These are phyloP conservation scores for Champsocephalus esox DNA, from an alignment of 2,797 vertebrate genomes.

Conservation along the genomic window DNA sequence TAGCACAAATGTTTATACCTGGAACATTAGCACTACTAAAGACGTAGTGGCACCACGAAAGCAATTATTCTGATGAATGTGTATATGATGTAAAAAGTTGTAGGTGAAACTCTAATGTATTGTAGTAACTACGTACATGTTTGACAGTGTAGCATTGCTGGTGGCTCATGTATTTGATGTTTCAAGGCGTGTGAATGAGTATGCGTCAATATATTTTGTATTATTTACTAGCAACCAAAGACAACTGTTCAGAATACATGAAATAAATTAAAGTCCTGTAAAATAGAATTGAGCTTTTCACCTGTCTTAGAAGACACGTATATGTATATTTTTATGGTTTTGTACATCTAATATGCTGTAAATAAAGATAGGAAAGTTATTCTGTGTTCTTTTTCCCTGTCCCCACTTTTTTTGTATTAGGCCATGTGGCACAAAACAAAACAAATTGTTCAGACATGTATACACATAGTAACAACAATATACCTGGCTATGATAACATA, in stretches of 20 bases:
- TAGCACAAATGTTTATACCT: slow-evolving; percentile 74
- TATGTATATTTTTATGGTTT: slow-evolving; percentile 86
- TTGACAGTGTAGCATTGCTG: slow-evolving; percentile 43
- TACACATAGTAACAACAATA: background rate
- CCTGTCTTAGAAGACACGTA: slow-evolving; percentile 74
- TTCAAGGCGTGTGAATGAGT: slow-evolving; percentile 26
- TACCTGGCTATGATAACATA: no score
- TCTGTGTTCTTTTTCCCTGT: slow-evolving; percentile 2
- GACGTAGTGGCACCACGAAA: slow-evolving; percentile 78
- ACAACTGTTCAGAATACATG: slow-evolving; percentile 46
- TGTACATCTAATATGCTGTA: slow-evolving; percentile 87
- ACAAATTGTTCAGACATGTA: background rate
- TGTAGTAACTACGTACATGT: slow-evolving; percentile 60
- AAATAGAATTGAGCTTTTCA: slow-evolving; percentile 73
- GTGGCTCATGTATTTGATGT: slow-evolving; percentile 36
- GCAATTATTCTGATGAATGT: slow-evolving; percentile 82
- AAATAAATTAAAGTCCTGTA: slow-evolving; percentile 60
- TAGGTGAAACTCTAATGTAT: slow-evolving; percentile 73
- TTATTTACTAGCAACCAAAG: slow-evolving; percentile 72
- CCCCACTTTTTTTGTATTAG: background rate
- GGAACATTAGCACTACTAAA: slow-evolving; percentile 77
- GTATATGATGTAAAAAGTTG: slow-evolving; percentile 88
- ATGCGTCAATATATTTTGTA: slow-evolving; percentile 30
- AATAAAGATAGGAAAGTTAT: slow-evolving; percentile 83
- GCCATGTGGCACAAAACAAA: background rate